Evolutionary conservation across 37 sponge, comb jelly and placozoan genomes (phyloP).

Genomic region (Ephydatia muelleri): DNA sequence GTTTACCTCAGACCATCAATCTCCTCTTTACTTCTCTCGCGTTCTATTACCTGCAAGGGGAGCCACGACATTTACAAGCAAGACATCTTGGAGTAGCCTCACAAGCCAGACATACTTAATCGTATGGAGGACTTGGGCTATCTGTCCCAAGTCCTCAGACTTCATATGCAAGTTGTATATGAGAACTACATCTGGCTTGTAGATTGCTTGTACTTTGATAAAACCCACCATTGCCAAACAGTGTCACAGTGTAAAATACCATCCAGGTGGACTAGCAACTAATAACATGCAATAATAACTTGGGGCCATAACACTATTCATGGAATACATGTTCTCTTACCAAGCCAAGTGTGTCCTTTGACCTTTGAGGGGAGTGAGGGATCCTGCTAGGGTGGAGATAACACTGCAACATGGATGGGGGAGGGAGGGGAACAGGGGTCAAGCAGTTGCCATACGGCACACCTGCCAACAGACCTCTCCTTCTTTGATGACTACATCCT

Average conservation of each 20-base stretch:
- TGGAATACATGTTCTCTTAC: conserved; percentile 36
- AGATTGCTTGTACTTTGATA: too few relatives aligned
- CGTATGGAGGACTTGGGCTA: too few relatives aligned
- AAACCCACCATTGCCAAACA: too few relatives aligned
- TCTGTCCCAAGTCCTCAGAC: too few relatives aligned
- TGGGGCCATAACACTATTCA: too few relatives aligned
- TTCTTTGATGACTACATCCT: conserved; percentile 82
- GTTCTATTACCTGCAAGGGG: conserved; percentile 72
- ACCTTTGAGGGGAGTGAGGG: conserved; percentile 94
- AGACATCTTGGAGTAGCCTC: not conserved
- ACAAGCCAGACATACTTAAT: too few relatives aligned
- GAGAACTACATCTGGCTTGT: too few relatives aligned
- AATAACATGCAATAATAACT: too few relatives aligned
- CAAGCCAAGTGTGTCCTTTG: conserved; percentile 87
- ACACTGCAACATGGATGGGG: conserved; percentile 26
- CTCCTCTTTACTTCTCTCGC: conserved; percentile 70
- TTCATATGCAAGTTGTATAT: too few relatives aligned
- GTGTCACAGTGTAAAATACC: too few relatives aligned
- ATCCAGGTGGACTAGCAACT: too few relatives aligned
- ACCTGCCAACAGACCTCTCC: conserved; percentile 66
- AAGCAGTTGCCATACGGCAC: not conserved
- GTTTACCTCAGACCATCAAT: conserved; percentile 75
- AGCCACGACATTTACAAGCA: too few relatives aligned
- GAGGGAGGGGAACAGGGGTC: not conserved
- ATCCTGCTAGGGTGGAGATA: conserved; percentile 84